phyloP scores from a whole-genome alignment of 1,140 invertebrate species.

The Pseudachorutes palmiensis region DNA sequence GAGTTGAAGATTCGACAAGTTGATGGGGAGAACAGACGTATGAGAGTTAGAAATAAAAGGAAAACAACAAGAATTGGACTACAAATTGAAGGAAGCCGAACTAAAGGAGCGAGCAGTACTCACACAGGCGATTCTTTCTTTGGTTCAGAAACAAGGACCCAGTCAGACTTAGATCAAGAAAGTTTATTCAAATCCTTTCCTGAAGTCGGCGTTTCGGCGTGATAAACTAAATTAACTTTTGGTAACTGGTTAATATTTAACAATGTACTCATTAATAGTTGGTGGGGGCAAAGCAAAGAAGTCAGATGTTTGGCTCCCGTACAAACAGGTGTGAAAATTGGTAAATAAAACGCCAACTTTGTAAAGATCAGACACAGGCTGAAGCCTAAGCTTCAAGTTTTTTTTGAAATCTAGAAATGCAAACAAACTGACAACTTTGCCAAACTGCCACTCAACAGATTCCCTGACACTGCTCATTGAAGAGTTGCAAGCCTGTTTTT shows the following conservation, averaged over 20 bases:
- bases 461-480: slow-evolving; percentile 10
- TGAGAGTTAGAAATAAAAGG: slow-evolving; percentile 6
- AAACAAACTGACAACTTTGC: slow-evolving; percentile 10
- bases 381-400: slow-evolving; percentile 7
- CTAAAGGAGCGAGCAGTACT: not conserved
- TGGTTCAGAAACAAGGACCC: not conserved
- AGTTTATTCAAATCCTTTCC: not conserved
- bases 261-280: slow-evolving; percentile 11
- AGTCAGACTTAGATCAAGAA: slow-evolving; percentile 1
- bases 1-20: not conserved
- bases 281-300: slow-evolving; percentile 13
- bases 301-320: slow-evolving; percentile 13
- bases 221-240: not conserved
- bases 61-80: slow-evolving; percentile 1
- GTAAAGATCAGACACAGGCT: slow-evolving; percentile 14
- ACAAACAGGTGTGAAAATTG: slow-evolving; percentile 17
- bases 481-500: slow-evolving; percentile 5
- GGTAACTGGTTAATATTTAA: not conserved
- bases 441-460: slow-evolving; percentile 19
- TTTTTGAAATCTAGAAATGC: slow-evolving; percentile 24
- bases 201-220: no score
- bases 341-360: slow-evolving; percentile 11
- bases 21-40: not conserved
- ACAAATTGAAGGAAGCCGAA: slow-evolving; percentile 3
- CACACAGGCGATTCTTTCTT: not conserved